Evolutionary conservation across 2,888 invertebrate genomes (phyloP), one percentile per base, ranked within the genome.

Genomic region (Fissipunctia ypsillon): DNA sequence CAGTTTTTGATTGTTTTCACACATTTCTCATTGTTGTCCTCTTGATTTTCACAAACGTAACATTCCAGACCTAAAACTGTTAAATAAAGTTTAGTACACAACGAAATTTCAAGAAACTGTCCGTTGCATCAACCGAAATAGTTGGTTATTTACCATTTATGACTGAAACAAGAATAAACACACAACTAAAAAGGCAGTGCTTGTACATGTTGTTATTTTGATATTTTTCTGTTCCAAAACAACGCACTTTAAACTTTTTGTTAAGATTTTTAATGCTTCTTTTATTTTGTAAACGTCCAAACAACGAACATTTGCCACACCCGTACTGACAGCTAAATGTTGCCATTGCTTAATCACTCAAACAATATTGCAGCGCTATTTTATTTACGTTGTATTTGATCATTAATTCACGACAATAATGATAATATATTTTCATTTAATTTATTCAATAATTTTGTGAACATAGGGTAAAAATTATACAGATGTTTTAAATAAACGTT

Each of bases 11-110:
- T 98, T 1, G 99, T 99, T 90, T 98, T 98, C 6, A 98, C 96
- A 93, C 99, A 99, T 95, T 99, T 99, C 83, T 98, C 99, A 67
- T 97, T 97, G 92, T 99, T 99, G 84, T 98, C 98, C 84, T 99
- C 99, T 95, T 99, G 99, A 88, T 98, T 97, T 81, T 98, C 97
- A 93, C 99, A 99, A 22, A 99, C 99, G 92, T 99, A 99, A 93
- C 99, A 99, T 96, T 99, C 99, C 83, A 99, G 96, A 83, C 97
- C 96, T 90, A 93, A 90, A 88, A 96, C 98, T 97, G 92, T 69
- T 95, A 94, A 83, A 78, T 83, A 82, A 19, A 67, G n/a, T 50
- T 45, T 28, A 61, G 4, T 82, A 59, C 3, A 63, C 10, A 73
- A 48, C 50, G n/a, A 41, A 54, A 66, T 57, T n/a, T 31, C 5